Conservation (phyloP, 1,140 invertebrate genomes). For the Dreissena rostriformis region DNA sequence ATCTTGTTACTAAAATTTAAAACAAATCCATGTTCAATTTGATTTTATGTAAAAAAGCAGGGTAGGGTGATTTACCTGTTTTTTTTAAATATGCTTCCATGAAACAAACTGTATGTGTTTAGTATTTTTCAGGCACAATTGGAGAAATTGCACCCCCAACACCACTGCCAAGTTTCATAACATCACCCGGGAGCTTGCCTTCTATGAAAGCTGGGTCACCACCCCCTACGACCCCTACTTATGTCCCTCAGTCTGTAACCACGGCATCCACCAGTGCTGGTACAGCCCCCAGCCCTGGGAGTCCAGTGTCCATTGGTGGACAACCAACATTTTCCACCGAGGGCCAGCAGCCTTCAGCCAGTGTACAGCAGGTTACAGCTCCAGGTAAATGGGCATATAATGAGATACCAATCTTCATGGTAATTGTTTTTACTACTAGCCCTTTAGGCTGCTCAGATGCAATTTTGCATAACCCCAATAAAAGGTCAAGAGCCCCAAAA, state of each 20-base stretch:
- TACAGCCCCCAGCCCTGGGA: neutral
- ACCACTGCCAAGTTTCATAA: conserved; percentile 64
- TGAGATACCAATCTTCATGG: no score
- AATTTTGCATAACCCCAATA: no score
- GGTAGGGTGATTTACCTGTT: neutral
- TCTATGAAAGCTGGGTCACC: conserved; percentile 12
- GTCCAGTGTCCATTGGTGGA: neutral
- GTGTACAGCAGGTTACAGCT: conserved; percentile 26
- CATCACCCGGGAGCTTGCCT: conserved; percentile 25
- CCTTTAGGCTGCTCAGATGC: no score
- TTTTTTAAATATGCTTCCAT: neutral
- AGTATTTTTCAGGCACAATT: conserved; percentile 3
- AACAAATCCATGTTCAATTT: no score
- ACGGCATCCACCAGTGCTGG: conserved; percentile 3
- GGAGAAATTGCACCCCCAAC: conserved; percentile 48
- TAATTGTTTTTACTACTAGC: no score
- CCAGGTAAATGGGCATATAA: conserved; percentile 32
- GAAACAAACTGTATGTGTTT: neutral
- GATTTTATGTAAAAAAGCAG: no score
- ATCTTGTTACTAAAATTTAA: no score
- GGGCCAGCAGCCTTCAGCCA: conserved; percentile 14
- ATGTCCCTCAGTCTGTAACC: neutral
- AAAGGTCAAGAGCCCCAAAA: no score
- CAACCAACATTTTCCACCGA: neutral
- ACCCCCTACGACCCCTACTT: neutral